Evolutionary conservation across 2,113 vertebrate genomes (phyloP), one percentile per base, ranked within the genome.

Genomic region (Podarcis raffonei): DNA sequence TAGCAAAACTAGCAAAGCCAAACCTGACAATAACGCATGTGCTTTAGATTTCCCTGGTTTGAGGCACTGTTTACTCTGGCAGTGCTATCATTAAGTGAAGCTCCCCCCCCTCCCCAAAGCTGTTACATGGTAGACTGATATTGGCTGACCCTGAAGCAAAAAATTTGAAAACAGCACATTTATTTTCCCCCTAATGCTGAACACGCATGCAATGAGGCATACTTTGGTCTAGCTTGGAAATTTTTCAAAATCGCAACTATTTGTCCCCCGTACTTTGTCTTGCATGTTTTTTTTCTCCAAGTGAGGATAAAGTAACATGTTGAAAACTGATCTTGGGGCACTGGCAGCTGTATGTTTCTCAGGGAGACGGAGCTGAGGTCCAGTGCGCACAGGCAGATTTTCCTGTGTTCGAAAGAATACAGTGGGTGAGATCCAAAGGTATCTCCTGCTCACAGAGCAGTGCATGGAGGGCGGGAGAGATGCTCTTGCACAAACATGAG

Each of bases 31-130:
- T 95, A 96, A 96, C 74, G 94, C 95, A 96, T 96, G 94, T 96
- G 94, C 95, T 97, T 97, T 96, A 94, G 93, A 96, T 96, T 96
- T 96, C 82, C 92, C 95, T 95, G 95, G 92, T 97, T 96, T 93
- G 95, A 91, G 84, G 92, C 93, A 94, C 92, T 96, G 95, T 97
- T 97, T 97, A 97, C 94, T 95, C 95, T 97, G 97, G 96, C 95
- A 95, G 92, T 57, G 76, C 89, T 90, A 92, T 95, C 92, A 89
- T 95, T 86, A 95, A 93, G 93, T 89, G 94, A 92, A 95, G 89
- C 86, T 94, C 95, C 94, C 93, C 94, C 94, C 85, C 89, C 94
- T 90, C 79, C 89, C 91, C 91, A 94, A 94, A 96, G 94, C 94
- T 95, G 92, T 96, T 96, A 93, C 94, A 95, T 94, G 92, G 94